These are phyloP conservation scores for Gambusia holbrooki DNA, from an alignment of 2,113 vertebrate species.

Conservation along the genomic window DNA sequence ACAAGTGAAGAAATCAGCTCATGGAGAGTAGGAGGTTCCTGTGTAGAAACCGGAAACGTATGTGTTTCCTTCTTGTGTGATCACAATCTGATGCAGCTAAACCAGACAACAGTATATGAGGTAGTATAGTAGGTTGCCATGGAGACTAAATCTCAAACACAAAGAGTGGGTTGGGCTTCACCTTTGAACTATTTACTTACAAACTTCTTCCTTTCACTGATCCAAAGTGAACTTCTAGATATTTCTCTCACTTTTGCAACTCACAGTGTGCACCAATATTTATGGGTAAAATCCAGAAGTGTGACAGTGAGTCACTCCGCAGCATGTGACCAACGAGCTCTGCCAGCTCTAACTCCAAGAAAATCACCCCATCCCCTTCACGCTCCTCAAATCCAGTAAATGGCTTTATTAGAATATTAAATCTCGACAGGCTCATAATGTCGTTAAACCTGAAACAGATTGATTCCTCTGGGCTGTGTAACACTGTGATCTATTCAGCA, in stretches of 20 bases:
- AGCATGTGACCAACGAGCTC: conserved; percentile 16
- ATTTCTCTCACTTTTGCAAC: not conserved
- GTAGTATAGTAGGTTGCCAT: conserved; percentile 23
- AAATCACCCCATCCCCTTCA: not conserved
- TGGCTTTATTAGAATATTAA: not conserved
- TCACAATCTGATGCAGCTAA: conserved; percentile 6
- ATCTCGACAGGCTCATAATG: conserved; percentile 1
- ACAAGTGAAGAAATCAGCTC: not conserved
- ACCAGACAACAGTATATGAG: conserved; percentile 12
- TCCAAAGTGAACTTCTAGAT: not conserved
- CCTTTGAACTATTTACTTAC: not conserved
- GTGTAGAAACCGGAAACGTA: conserved; percentile 6
- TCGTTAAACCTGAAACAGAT: conserved; percentile 3
- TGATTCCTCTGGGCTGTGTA: not conserved
- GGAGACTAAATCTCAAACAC: conserved; percentile 20
- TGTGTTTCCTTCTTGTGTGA: not conserved
- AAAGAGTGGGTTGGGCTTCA: not conserved
- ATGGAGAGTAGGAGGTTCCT: not conserved
- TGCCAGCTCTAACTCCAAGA: not conserved
- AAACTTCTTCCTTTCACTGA: conserved; percentile 3
- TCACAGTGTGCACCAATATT: not conserved
- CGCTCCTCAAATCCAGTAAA: not conserved
- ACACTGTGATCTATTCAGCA: not conserved
- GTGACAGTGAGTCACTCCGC: conserved; percentile 33
- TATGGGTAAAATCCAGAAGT: not conserved